Conservation (phyloP, 1,140 invertebrate species). For the Rhagoletis zephyria region DNA sequence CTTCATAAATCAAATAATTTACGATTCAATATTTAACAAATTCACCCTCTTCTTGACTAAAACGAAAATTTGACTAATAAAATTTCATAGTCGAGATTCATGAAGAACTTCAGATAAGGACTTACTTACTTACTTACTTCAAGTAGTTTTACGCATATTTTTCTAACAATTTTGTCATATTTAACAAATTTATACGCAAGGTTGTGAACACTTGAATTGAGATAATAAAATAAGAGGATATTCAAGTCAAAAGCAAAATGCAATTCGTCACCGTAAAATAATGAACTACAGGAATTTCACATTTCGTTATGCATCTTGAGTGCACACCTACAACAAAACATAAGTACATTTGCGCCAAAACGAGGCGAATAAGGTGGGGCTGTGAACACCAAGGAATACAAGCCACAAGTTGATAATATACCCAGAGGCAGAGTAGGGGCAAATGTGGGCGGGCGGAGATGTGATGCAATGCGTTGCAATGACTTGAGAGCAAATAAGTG, state of each 20-base stretch:
- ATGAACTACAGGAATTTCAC: conserved; percentile 48
- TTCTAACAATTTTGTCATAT: not conserved
- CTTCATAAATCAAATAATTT: not conserved
- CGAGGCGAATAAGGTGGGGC: not conserved
- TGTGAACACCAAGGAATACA: conserved; percentile 28
- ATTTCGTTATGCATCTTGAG: conserved; percentile 31
- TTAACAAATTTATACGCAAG: not conserved
- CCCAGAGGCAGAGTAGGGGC: not conserved
- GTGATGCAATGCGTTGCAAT: conserved; percentile 27
- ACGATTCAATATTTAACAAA: no score
- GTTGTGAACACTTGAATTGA: conserved; percentile 3
- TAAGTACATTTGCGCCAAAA: not conserved
- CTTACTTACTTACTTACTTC: not conserved
- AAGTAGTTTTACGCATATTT: not conserved
- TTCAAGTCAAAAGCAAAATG: conserved; percentile 46
- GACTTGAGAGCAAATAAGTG: conserved; percentile 25
- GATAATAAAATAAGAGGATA: conserved; percentile 49
- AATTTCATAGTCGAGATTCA: not conserved
- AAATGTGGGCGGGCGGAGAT: not conserved
- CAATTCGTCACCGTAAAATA: conserved; percentile 49
- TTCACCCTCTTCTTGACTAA: no score
- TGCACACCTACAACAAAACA: not conserved
- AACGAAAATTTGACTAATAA: no score
- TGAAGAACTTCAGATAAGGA: not conserved
- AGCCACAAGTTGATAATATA: conserved; percentile 28